Percentiles rank a stretch among this genome's conserved stretches.
These are phyloP conservation scores for Caprella mutica DNA, from an alignment of 2,888 invertebrate species.

Conservation along the genomic window DNA sequence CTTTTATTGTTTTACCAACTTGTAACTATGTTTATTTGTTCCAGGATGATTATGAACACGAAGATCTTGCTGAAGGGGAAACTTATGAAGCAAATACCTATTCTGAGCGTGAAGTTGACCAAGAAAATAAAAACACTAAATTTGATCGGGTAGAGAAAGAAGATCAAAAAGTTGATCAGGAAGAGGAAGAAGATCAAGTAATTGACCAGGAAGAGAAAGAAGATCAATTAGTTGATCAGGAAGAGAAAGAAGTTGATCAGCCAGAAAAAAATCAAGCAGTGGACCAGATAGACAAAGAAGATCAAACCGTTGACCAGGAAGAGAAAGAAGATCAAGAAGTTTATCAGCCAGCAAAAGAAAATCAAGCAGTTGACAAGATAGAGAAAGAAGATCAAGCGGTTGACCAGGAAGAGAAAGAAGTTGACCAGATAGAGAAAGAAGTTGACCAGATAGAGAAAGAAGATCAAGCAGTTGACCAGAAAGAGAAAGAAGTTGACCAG, in stretches of 20 bases:
- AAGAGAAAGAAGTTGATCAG: neutral
- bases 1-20: no score
- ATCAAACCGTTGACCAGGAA: neutral
- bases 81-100: no score
- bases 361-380: neutral
- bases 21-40: no score
- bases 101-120: no score
- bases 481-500: neutral
- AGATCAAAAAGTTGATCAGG: no score
- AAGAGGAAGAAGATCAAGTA: no score
- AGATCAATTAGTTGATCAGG: neutral
- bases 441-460: neutral
- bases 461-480: neutral
- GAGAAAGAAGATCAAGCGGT: neutral
- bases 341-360: neutral
- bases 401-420: neutral
- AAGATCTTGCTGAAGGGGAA: no score
- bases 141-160: no score
- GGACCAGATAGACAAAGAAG: conserved; percentile 1
- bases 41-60: no score
- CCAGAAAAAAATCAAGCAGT: no score
- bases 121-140: no score
- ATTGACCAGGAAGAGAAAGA: neutral
- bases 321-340: neutral
- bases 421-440: neutral